These are phyloP conservation scores for Australoheros scitulus DNA, from an alignment of 2,113 vertebrate genomes.

Conservation along the genomic window DNA sequence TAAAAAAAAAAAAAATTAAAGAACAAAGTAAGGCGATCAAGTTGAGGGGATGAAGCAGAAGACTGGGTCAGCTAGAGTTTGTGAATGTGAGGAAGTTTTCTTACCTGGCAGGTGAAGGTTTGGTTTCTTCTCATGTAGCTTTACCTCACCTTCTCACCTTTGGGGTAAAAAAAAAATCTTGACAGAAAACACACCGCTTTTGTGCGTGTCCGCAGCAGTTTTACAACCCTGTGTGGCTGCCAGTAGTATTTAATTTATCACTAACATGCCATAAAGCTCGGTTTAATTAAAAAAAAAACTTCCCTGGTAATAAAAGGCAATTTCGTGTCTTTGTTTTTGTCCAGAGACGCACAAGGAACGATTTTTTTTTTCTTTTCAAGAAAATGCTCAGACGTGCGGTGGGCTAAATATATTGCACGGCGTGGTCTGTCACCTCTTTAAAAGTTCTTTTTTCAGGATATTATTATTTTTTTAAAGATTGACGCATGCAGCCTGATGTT, in stretches of 20 bases:
- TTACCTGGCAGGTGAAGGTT: slow-evolving; percentile 52
- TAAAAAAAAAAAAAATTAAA: neutral
- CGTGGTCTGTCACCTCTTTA: slow-evolving; percentile 26
- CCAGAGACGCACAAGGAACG: neutral
- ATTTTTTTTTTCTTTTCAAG: neutral
- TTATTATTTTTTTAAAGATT: slow-evolving; percentile 27
- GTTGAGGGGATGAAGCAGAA: neutral
- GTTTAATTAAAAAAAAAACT: slow-evolving; percentile 47
- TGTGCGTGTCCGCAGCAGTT: neutral
- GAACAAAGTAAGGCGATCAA: neutral
- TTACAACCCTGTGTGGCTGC: neutral
- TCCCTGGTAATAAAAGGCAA: slow-evolving; percentile 8
- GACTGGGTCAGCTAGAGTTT: slow-evolving; percentile 11
- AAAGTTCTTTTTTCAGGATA: slow-evolving; percentile 25
- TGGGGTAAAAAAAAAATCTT: neutral
- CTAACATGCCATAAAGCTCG: slow-evolving; percentile 15
- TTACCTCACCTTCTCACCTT: slow-evolving; percentile 39
- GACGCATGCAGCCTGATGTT: slow-evolving; percentile 1
- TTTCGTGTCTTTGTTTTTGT: neutral
- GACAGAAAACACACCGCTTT: slow-evolving; percentile 22
- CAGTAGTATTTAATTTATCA: neutral
- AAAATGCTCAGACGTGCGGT: slow-evolving; percentile 1
- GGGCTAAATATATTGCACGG: slow-evolving; percentile 3
- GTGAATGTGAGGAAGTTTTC: slow-evolving; percentile 7
- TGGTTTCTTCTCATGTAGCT: neutral